Evolutionary conservation across 2,888 invertebrate genomes (phyloP).

Genomic region (Meteorus colon): DNA sequence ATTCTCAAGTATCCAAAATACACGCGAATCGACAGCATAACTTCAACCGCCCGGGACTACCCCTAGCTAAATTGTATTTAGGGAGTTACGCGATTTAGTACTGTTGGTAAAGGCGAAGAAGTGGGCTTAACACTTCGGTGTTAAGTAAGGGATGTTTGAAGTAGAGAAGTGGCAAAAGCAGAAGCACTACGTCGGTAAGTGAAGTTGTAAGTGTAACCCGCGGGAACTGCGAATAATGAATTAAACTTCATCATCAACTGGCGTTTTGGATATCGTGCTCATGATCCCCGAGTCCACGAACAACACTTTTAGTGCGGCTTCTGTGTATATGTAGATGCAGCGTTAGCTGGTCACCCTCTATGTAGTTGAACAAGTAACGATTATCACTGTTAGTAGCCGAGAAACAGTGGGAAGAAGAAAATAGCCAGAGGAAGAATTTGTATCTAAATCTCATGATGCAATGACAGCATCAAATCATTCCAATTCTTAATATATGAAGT

Average conservation of each 20-base stretch:
- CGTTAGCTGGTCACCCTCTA: conserved; percentile 14
- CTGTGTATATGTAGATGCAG: not conserved
- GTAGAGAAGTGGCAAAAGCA: not conserved
- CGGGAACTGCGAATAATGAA: conserved; percentile 32
- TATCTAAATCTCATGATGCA: not conserved
- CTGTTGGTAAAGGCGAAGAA: conserved; percentile 21
- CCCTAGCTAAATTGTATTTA: conserved; percentile 38
- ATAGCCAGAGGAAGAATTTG: conserved; percentile 7
- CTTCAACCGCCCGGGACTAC: conserved; percentile 27
- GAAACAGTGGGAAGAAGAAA: conserved; percentile 42
- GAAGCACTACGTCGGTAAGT: conserved; percentile 35
- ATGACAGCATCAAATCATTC: not conserved
- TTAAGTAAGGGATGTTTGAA: conserved; percentile 16
- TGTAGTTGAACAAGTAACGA: conserved; percentile 53
- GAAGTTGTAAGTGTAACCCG: conserved; percentile 29
- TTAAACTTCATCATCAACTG: conserved; percentile 25
- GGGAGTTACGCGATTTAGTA: conserved; percentile 30
- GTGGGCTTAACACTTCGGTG: conserved; percentile 32
- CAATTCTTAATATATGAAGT: not conserved
- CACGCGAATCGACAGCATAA: conserved; percentile 37
- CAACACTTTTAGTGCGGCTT: conserved; percentile 11
- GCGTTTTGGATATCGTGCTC: conserved; percentile 18
- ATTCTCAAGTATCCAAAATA: conserved; percentile 29
- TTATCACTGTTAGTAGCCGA: conserved; percentile 61
- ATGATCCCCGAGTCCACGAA: conserved; percentile 26